Conservation (phyloP, 35 echinoderm and acorn worm genomes). For the Stichopus chloronotus region DNA sequence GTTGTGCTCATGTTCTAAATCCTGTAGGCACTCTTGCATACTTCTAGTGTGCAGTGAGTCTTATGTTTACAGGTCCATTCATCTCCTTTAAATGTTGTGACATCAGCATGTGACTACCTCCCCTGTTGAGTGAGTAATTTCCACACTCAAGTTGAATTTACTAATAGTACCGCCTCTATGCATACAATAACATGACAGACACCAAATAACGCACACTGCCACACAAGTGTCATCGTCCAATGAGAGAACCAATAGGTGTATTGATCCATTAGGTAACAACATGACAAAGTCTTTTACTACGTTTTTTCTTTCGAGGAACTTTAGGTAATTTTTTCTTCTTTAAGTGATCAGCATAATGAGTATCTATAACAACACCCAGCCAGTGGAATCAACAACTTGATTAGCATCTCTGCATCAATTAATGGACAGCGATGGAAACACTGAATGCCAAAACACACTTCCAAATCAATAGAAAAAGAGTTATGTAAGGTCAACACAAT, state of each 20-base stretch:
- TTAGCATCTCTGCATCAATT: not conserved
- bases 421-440: not conserved
- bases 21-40: too few species aligned
- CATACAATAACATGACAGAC: not conserved
- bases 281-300: too few species aligned
- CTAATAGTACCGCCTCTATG: not conserved
- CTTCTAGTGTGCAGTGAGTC: too few species aligned
- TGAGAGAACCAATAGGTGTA: not conserved
- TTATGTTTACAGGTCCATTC: too few species aligned
- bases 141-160: not conserved
- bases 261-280: not conserved
- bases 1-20: too few species aligned
- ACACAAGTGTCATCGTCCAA: not conserved
- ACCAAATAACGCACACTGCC: not conserved
- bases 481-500: not conserved
- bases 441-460: not conserved
- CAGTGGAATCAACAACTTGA: not conserved
- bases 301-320: not conserved
- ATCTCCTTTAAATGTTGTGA: too few species aligned
- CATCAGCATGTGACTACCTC: not conserved
- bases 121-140: not conserved
- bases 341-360: not conserved
- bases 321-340: not conserved
- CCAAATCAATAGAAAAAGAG: not conserved
- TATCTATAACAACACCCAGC: not conserved